A percentile compares a stretch with the other conserved stretches of the same genome.
Conservation (phyloP, 2,797 vertebrate species). For the Myotis pilosus region DNA sequence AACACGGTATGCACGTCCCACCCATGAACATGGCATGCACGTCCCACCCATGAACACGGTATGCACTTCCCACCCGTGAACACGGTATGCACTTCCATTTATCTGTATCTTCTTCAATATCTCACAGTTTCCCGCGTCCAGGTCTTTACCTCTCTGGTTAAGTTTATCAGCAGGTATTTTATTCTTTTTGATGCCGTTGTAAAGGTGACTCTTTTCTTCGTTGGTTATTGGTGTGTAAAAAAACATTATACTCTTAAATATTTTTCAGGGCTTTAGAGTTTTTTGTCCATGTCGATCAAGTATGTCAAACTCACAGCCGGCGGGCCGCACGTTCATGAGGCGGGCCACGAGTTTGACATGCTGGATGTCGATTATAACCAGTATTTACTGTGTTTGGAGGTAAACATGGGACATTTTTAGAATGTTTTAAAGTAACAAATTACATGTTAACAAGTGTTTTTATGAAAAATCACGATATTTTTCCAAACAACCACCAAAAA, state of each 20-base stretch:
- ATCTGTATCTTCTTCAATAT: neutral
- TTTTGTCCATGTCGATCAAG: neutral
- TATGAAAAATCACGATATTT: neutral
- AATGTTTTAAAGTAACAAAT: neutral
- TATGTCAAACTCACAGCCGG: too few species aligned
- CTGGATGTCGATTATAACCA: too few species aligned
- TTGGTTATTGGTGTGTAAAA: too few species aligned
- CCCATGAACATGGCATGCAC: too few species aligned
- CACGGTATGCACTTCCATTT: neutral
- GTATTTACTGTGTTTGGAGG: neutral
- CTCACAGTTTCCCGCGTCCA: too few species aligned
- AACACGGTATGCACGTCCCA: too few species aligned
- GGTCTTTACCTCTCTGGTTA: neutral
- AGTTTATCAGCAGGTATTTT: neutral
- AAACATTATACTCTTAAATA: neutral
- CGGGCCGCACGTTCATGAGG: too few species aligned
- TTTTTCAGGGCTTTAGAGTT: neutral
- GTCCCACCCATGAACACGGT: too few species aligned
- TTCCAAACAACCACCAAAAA: neutral
- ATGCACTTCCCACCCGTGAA: too few species aligned
- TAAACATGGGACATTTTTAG: neutral
- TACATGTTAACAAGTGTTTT: neutral
- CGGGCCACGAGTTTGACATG: too few species aligned
- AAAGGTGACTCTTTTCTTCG: too few species aligned
- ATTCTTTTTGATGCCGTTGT: too few species aligned